Evolutionary conservation across 2,888 invertebrate genomes (phyloP), one percentile per base, ranked within the genome.

Genomic region (Rutpela maculata): DNA sequence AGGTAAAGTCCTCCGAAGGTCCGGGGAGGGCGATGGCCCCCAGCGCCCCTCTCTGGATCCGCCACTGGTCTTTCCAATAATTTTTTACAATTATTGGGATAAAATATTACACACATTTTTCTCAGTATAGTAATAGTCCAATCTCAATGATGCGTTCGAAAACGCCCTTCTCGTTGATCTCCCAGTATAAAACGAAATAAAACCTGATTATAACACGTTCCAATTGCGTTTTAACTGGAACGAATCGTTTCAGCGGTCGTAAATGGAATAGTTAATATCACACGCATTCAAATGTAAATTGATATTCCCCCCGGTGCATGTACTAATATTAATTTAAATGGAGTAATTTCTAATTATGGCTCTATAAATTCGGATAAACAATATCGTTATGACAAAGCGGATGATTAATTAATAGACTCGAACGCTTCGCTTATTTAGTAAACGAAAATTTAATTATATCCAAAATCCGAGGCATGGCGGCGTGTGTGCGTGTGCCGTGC

Each of bases 241-340:
- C 50, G 15, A 50, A 17, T 50, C 50, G 50, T n/a, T 50, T n/a
- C n/a, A 50, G 50, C 7, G n/a, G 50, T 5, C 6, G 15, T n/a
- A 50, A 50, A 50, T 50, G 50, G 50, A 50, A 50, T 50, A 50
- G 50, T n/a, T 50, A 50, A 50, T 50, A 50, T 50, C 50, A n/a
- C 50, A 50, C 50, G n/a, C 50, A 50, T 50, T 50, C 50, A n/a
- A 50, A 50, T 50, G n/a, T n/a, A 50, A 50, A 50, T 50, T 50
- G 50, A 50, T 50, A 50, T 50, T 50, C 50, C 50, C 50, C 15
- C n/a, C n/a, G n/a, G 50, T 50, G 50, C n/a, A 50, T 1, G 50
- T 50, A 50, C 15, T 50, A 50, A n/a, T 50, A 50, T 50, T 50
- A 50, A 50, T 50, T n/a, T n/a, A 50, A 50, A 50, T 50, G n/a